These are phyloP conservation scores for Solenopsis fugax DNA, from an alignment of 1,140 invertebrate genomes.

Conservation along the genomic window DNA sequence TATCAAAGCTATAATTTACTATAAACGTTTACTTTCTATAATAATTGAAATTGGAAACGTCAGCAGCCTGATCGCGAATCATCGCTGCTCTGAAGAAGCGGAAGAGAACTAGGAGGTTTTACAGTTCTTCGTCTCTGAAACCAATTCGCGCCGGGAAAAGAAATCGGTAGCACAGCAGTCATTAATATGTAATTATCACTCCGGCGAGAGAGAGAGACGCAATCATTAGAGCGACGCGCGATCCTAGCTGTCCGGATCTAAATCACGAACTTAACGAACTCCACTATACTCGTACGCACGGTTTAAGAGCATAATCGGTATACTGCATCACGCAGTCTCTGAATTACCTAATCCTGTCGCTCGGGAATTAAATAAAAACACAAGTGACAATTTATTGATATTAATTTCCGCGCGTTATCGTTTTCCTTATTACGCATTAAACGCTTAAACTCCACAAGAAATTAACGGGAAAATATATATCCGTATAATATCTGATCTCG, in stretches of 20 bases:
- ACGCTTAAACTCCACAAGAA: background rate
- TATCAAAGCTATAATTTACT: background rate
- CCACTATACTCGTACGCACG: background rate
- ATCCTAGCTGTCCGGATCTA: background rate
- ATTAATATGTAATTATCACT: slow-evolving; percentile 34
- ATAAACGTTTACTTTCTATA: background rate
- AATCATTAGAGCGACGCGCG: background rate
- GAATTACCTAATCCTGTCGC: slow-evolving; percentile 24
- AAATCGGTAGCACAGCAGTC: background rate
- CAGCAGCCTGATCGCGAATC: background rate
- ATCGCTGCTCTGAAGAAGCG: background rate
- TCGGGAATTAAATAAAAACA: slow-evolving; percentile 21
- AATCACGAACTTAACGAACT: slow-evolving; percentile 21
- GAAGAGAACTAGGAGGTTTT: background rate
- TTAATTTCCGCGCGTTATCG: slow-evolving; percentile 11
- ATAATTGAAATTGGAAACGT: slow-evolving; percentile 14
- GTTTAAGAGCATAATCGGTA: slow-evolving; percentile 18
- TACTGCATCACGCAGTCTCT: background rate
- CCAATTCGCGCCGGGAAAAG: background rate
- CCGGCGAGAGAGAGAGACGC: background rate
- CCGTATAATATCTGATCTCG: background rate
- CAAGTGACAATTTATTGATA: slow-evolving; percentile 40
- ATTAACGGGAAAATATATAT: slow-evolving; percentile 1
- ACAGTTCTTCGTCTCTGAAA: background rate
- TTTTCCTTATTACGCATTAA: background rate